Evolutionary conservation across 2,797 vertebrate genomes (phyloP).

Genomic region (Champsocephalus esox): DNA sequence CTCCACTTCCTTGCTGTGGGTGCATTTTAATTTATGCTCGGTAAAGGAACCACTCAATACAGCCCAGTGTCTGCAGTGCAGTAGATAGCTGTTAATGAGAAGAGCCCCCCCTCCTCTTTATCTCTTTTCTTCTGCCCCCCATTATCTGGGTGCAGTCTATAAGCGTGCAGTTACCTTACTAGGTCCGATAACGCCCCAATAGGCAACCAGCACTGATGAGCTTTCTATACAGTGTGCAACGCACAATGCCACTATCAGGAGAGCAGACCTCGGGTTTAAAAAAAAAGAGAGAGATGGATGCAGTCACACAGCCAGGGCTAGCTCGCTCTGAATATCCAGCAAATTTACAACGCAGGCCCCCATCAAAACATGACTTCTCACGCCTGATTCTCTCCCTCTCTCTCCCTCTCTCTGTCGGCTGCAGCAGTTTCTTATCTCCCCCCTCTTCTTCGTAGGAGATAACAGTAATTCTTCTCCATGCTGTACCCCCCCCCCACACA

Average conservation of each 20-base stretch:
- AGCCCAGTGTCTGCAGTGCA: slow-evolving; percentile 92
- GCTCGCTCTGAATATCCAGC: slow-evolving; percentile 92
- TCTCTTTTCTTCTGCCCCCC: slow-evolving; percentile 93
- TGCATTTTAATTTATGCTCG: slow-evolving; percentile 93
- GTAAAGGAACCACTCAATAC: slow-evolving; percentile 90
- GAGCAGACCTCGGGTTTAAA: slow-evolving; percentile 89
- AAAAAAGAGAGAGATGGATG: slow-evolving; percentile 59
- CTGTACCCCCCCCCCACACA: slow-evolving; percentile 77
- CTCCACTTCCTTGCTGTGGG: slow-evolving; percentile 62
- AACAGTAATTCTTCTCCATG: slow-evolving; percentile 98
- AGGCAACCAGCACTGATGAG: slow-evolving; percentile 97
- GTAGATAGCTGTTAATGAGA: slow-evolving; percentile 99
- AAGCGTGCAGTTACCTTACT: slow-evolving; percentile 95
- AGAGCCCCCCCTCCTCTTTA: slow-evolving; percentile 91
- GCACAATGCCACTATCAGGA: slow-evolving; percentile 96
- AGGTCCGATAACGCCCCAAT: slow-evolving; percentile 94
- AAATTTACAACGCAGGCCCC: slow-evolving; percentile 91
- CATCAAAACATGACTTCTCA: slow-evolving; percentile 87
- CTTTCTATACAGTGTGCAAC: slow-evolving; percentile 95
- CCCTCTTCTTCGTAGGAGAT: slow-evolving; percentile 95
- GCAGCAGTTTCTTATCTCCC: slow-evolving; percentile 93
- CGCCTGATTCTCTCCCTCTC: slow-evolving; percentile 79
- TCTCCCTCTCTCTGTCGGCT: slow-evolving; percentile 89
- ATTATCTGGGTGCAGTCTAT: slow-evolving; percentile 98
- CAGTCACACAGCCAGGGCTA: slow-evolving; percentile 79